Evolutionary conservation across 2,888 invertebrate species (phyloP), one percentile per base, ranked within the genome.

Genomic region (Blomia tropicalis): DNA sequence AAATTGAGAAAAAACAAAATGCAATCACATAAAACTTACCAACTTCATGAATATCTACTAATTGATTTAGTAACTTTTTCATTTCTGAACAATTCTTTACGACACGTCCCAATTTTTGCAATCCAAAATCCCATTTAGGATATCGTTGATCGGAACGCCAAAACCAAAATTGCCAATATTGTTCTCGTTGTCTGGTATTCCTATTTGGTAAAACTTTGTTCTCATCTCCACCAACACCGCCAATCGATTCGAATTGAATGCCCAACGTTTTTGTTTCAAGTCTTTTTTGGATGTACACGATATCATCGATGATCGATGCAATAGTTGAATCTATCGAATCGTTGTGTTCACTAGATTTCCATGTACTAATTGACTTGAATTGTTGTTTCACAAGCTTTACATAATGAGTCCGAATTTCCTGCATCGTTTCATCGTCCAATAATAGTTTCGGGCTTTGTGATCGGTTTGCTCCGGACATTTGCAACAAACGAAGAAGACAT

Each of bases 61-160:
- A 36, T 36, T 56, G 56, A 22, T 36, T 14, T 1, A 56, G 14
- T n/a, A 56, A 25, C 19, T 17, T 7, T 11, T 19, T 14, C 29
- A 56, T 27, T 36, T 29, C 30, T 22, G 11, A 11, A 14, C n/a
- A 11, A 31, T n/a, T 29, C 11, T 56, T 31, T 14, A 56, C 11
- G 17, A 30, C 30, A 19, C 4, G 2, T n/a, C 27, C 56, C 29
- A 56, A 56, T 36, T 4, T 56, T 25, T 56, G 56, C 29, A 56
- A 30, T 29, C 56, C 56, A 56, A n/a, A 32, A 23, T 56, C 56
- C 56, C 56, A 56, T 36, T 56, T 29, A n/a, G 23, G 14, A 25
- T 32, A 56, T n/a, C 56, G 29, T 25, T 56, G 56, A 25, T 56
- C 56, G 29, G 56, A 56, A n/a, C 29, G 25, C 56, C 56, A 56